These are phyloP conservation scores for Sinosuthora webbiana DNA, from an alignment of 2,113 vertebrate genomes.

Conservation along the genomic window DNA sequence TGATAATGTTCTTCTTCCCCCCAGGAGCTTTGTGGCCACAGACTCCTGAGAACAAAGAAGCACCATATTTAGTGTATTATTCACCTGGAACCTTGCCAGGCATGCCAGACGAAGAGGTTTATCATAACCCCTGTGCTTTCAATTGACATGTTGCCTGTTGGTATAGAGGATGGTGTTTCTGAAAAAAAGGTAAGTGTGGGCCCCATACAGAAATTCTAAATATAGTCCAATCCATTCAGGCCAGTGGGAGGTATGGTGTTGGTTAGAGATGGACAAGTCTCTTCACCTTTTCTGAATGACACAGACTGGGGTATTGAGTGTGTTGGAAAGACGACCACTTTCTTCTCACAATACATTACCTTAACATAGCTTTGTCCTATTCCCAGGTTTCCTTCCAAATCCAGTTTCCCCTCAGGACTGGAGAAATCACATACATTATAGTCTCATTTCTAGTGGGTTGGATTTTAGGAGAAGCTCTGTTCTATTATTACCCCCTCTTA, in stretches of 20 bases:
- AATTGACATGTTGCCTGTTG: not conserved
- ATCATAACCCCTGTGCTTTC: not conserved
- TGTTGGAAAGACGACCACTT: not conserved
- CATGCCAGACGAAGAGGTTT: accelerated
- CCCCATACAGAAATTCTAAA: not conserved
- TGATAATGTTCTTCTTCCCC: conserved; percentile 12
- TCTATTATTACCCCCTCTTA: not conserved
- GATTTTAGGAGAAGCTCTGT: not conserved
- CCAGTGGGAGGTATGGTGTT: not conserved
- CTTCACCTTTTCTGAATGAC: not conserved
- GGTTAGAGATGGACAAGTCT: not conserved
- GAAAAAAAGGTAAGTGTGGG: not conserved
- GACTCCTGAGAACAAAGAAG: not conserved
- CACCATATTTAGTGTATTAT: not conserved
- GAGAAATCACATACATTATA: not conserved
- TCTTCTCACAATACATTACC: not conserved
- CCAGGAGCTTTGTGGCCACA: not conserved
- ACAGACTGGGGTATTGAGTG: not conserved
- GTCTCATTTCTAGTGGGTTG: not conserved
- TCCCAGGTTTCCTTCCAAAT: not conserved
- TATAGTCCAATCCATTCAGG: not conserved
- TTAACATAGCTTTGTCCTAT: not conserved
- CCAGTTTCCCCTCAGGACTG: not conserved
- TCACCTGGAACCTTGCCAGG: conserved; percentile 8
- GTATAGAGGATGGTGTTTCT: not conserved